Percentiles rank a stretch among this genome's conserved stretches.
Evolutionary conservation across 2,797 vertebrate genomes (phyloP).

Genomic region (Eospalax fontanierii): DNA sequence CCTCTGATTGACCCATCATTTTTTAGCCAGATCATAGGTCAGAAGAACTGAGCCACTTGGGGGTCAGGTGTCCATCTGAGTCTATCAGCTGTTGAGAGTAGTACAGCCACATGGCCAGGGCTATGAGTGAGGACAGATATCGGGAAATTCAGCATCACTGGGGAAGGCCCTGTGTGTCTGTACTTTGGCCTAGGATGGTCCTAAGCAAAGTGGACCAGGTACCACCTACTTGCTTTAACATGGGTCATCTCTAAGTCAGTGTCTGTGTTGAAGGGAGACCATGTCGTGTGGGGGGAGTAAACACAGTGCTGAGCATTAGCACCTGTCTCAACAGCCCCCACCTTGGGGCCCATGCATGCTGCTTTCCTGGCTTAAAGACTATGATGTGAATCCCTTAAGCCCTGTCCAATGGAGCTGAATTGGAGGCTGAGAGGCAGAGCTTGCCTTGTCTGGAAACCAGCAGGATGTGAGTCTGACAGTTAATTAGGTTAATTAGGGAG

Average conservation of each 20-base stretch:
- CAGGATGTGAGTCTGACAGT: constrained; percentile 75
- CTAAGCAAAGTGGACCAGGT: neutral
- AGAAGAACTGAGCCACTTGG: neutral
- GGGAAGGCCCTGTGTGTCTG: neutral
- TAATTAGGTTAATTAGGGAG: constrained; percentile 86
- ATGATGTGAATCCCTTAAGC: neutral
- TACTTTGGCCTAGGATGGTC: neutral
- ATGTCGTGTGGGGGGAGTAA: neutral
- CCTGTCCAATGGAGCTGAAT: constrained; percentile 22
- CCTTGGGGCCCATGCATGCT: neutral
- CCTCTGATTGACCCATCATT: neutral
- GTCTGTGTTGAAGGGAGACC: neutral
- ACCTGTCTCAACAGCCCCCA: neutral
- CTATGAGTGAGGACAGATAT: neutral
- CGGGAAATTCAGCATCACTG: neutral
- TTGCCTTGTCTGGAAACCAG: constrained; percentile 68
- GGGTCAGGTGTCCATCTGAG: neutral
- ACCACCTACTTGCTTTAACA: neutral
- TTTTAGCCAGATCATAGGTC: neutral
- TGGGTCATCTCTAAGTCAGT: neutral
- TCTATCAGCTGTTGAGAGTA: neutral
- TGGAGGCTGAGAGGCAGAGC: constrained; percentile 28
- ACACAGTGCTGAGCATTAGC: neutral
- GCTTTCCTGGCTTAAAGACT: neutral
- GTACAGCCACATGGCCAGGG: neutral